Evolutionary conservation across 2,113 vertebrate genomes (phyloP), one percentile per base, ranked within the genome.

Genomic region (Peromyscus polionotus): DNA sequence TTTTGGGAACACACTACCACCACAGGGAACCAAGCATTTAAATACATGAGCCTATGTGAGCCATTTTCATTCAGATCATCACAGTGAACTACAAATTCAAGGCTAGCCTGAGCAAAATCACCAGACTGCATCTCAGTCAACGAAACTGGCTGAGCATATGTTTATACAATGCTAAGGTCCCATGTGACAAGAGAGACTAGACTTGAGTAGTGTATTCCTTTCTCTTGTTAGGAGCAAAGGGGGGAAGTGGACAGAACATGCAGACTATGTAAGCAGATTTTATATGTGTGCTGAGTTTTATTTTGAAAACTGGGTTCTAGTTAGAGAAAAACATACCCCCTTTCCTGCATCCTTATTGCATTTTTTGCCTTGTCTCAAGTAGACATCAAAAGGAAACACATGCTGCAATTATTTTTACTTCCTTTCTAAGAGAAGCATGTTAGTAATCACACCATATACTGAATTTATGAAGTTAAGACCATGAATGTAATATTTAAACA

Each of bases 311-410:
- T 54, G 61, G 45, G 24, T 42, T 77, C 59, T 33, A 42, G 65
- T 72, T 36, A 45, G 54, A 63, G 28, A 77, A 88, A 90, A 80
- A 76, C 1, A 3, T 72, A 75, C 61, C 20, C 13, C 39, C 24
- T 73, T 26, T 77, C 68, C 68, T 31, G 28, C 9, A 81, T 65
- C 36, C 22, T 80, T 88, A n/a, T 77, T 88, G 19, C 57, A 91
- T 73, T 92, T n/a, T 92, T 96, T 42, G 33, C 20, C 36, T 91
- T 75, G 57, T 72, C n/a, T 33, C 26, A 48, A 88, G 79, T 92
- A 26, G 31, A n/a, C 45, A 89, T 91, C 54, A 54, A 70, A 39
- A 11, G n/a, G 92, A 87, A 96, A 93, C 48, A 9, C 6, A 1
- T 11, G 80, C 81, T 63, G n/a, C n/a, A 59, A 42, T 39, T 39